Base-by-base conservation (phyloP, 2,797 vertebrate species). In the Sitta carolinensis region DNA sequence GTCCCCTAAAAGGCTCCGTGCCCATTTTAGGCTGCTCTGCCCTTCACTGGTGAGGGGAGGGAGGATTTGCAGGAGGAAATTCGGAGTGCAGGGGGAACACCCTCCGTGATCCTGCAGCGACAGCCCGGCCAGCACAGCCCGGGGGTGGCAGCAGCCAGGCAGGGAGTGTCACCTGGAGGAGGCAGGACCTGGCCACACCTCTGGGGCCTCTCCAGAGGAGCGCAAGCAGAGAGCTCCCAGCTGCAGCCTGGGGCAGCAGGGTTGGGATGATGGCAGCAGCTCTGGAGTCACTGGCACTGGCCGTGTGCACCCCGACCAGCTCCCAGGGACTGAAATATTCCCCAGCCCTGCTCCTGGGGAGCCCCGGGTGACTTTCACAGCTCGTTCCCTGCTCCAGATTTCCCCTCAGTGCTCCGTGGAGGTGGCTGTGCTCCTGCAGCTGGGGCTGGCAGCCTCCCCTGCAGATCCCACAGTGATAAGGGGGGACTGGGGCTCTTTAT, bases 401-500 rank as follows among this genome's bases (percentile, higher is more conserved):
- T 63, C 45, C 72, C 82, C 38, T 51, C 64, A 7, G 84, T 14
- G 66, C 72, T 73, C 7, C 23, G 45, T 54, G 67, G 83, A 73
- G 89, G 54, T 86, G 89, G 54, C 34, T 82, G 68, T 80, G 85
- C 67, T 95, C 50, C 74, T 83, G 95, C 96, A 97, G 97, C 94
- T 84, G 87, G 55, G 36, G 93, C 90, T 92, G 90, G 94, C 95
- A 89, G 80, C 93, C 95, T 95, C 94, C 86, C 84, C 85, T 95
- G 81, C 82, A 93, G 89, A 95, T 96, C 78, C 70, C 90, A 45
- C 66, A 34, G 81, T 25, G 95, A 97, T 96, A 96, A 54, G 68
- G 97, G 96, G 94, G 69, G 79, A 62, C 55, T 76, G 72, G 67
- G 95, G 94, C 97, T 98, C 90, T 94, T 98, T 97, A 97, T 85